A percentile compares a stretch with the other conserved stretches of the same genome.
phyloP scores from a whole-genome alignment of 1,140 invertebrate species.

The Micrasema minimum region DNA sequence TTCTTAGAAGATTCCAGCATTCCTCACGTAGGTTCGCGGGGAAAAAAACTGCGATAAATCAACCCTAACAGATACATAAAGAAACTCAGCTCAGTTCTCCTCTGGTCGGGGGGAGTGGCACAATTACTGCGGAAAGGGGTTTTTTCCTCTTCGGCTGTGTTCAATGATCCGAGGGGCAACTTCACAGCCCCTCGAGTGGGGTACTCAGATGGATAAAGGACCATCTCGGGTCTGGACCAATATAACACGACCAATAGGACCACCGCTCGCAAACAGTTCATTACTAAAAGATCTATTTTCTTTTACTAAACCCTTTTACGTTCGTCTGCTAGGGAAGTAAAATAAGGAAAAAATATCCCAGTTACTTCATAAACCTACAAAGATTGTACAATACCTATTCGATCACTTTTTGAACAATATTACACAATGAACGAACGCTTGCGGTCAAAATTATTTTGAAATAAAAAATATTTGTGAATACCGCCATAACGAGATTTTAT shows the following conservation, averaged over 20 bases:
- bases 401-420: no score
- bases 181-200: conserved; percentile 9
- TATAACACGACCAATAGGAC: conserved; percentile 6
- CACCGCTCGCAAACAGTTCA: no score
- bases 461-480: no score
- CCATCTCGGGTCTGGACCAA: conserved; percentile 5
- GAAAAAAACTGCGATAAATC: conserved; percentile 19
- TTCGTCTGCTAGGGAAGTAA: no score
- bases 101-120: neutral
- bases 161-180: conserved; percentile 11
- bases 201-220: conserved; percentile 15
- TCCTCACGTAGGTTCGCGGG: conserved; percentile 9
- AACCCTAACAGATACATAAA: conserved; percentile 27
- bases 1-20: conserved; percentile 8
- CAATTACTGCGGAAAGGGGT: conserved; percentile 9
- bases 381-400: no score
- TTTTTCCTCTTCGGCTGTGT: conserved; percentile 24
- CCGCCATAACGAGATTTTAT: no score
- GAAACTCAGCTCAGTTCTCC: neutral
- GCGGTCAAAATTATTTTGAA: no score
- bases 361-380: no score
- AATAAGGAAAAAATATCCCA: no score
- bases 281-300: no score
- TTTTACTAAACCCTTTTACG: no score
- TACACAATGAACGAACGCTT: no score